A percentile compares a stretch with the other conserved stretches of the same genome.
These are phyloP conservation scores for Osedax frankpressi DNA, from an alignment of 2,888 invertebrate genomes.

Conservation along the genomic window DNA sequence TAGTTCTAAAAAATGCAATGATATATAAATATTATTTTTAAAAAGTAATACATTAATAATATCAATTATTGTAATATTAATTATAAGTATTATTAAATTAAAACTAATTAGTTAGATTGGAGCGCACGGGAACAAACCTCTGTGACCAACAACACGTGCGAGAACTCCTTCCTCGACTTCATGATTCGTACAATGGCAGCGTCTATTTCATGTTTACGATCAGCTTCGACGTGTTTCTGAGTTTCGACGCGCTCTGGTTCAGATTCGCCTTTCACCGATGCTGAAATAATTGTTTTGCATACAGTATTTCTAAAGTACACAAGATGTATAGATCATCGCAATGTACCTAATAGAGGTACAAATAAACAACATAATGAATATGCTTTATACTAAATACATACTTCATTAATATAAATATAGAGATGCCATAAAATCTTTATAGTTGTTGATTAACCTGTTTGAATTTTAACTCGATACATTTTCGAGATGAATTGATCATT, in stretches of 20 bases:
- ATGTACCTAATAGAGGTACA: neutral
- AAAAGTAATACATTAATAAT: neutral
- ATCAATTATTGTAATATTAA: no score
- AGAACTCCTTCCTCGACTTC: slow-evolving; percentile 91
- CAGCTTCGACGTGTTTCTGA: slow-evolving; percentile 91
- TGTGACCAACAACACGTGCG: slow-evolving; percentile 72
- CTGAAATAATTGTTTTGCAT: slow-evolving; percentile 34
- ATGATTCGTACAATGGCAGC: slow-evolving; percentile 97
- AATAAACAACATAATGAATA: neutral
- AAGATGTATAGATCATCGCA: neutral
- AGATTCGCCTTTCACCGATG: slow-evolving; percentile 57
- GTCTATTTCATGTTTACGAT: slow-evolving; percentile 97
- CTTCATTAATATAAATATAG: neutral
- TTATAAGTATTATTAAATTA: no score
- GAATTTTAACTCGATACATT: slow-evolving; percentile 65
- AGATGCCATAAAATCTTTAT: no score
- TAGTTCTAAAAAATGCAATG: neutral
- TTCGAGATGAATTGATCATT: slow-evolving; percentile 97
- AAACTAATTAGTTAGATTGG: no score
- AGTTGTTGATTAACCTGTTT: slow-evolving; percentile 49
- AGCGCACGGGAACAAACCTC: slow-evolving; percentile 63
- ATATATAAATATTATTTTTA: neutral
- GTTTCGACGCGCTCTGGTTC: slow-evolving; percentile 98
- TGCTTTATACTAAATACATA: neutral
- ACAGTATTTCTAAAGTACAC: slow-evolving; percentile 2